A percentile compares a stretch with the other conserved stretches of the same genome.
These are phyloP conservation scores for Bombyx mandarina DNA, from an alignment of 1,140 invertebrate species.

Conservation along the genomic window DNA sequence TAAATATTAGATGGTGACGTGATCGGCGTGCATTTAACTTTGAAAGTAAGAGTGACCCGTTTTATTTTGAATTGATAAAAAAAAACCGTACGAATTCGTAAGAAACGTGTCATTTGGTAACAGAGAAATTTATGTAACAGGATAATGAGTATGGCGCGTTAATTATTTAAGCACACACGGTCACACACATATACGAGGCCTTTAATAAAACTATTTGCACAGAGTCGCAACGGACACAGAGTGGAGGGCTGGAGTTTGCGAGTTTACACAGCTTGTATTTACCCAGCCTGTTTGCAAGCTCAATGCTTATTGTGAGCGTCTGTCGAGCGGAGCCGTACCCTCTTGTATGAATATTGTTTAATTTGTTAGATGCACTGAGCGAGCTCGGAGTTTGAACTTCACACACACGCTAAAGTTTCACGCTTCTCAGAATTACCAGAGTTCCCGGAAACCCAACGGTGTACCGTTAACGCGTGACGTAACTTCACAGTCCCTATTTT, in stretches of 20 bases:
- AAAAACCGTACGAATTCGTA: neutral
- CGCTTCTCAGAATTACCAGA: constrained; percentile 12
- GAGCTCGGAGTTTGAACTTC: constrained; percentile 4
- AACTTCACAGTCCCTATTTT: constrained; percentile 9
- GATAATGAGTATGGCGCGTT: constrained; percentile 4
- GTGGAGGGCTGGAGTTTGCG: constrained; percentile 23
- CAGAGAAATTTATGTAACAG: constrained; percentile 7
- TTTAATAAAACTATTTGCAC: constrained; percentile 12
- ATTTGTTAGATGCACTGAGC: constrained; percentile 19
- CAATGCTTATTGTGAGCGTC: constrained; percentile 39
- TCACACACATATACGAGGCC: neutral
- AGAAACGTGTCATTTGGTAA: constrained; percentile 1
- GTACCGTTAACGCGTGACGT: constrained; percentile 5
- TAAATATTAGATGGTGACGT: too few species aligned
- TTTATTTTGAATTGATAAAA: too few species aligned
- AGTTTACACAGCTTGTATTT: constrained; percentile 46
- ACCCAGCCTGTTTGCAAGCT: constrained; percentile 37
- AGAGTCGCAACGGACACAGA: constrained; percentile 8
- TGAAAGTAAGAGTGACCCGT: too few species aligned
- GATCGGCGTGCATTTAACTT: too few species aligned
- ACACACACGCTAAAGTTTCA: constrained; percentile 8
- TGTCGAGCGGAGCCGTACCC: constrained; percentile 16
- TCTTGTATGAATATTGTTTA: constrained; percentile 21
- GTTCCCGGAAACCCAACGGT: constrained; percentile 6
- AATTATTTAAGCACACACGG: constrained; percentile 10